phyloP scores from a whole-genome alignment of 2,888 invertebrate genomes.

The Rhorus exstirpatorius region DNA sequence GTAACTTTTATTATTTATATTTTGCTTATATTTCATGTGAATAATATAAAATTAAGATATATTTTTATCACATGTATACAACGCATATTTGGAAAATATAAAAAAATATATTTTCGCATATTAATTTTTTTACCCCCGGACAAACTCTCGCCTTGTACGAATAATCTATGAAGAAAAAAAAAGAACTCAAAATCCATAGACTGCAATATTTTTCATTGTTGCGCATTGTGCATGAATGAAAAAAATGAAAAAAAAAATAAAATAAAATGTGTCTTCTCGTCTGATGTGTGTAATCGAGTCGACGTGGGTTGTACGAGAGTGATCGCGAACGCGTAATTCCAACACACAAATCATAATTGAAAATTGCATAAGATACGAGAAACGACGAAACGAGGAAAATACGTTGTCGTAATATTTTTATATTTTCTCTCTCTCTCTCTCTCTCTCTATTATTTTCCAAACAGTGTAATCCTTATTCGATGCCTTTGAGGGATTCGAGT shows the following conservation, averaged over 20 bases:
- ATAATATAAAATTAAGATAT: no score
- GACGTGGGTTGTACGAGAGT: conserved; percentile 32
- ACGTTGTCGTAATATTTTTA: conserved; percentile 76
- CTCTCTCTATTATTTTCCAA: not conserved
- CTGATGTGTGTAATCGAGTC: conserved; percentile 43
- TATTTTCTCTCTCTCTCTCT: conserved; percentile 22
- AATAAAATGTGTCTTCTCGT: conserved; percentile 32
- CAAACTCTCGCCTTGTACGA: no score
- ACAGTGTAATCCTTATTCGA: not conserved
- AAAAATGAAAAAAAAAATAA: not conserved
- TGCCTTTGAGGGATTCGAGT: not conserved
- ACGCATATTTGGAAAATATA: no score
- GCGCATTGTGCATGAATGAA: not conserved
- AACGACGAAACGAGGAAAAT: conserved; percentile 70
- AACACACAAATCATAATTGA: conserved; percentile 58
- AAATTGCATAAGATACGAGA: conserved; percentile 69
- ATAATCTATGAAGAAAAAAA: no score
- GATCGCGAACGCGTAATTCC: conserved; percentile 42
- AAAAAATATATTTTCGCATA: no score
- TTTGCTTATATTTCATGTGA: no score
- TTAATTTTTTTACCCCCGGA: no score
- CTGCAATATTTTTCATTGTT: conserved; percentile 4
- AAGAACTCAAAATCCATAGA: conserved; percentile 18
- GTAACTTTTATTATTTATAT: no score
- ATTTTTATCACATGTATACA: no score